Percentiles rank a stretch among this genome's conserved stretches.
phyloP scores from a whole-genome alignment of 2,888 invertebrate species.

The Plusia festucae region DNA sequence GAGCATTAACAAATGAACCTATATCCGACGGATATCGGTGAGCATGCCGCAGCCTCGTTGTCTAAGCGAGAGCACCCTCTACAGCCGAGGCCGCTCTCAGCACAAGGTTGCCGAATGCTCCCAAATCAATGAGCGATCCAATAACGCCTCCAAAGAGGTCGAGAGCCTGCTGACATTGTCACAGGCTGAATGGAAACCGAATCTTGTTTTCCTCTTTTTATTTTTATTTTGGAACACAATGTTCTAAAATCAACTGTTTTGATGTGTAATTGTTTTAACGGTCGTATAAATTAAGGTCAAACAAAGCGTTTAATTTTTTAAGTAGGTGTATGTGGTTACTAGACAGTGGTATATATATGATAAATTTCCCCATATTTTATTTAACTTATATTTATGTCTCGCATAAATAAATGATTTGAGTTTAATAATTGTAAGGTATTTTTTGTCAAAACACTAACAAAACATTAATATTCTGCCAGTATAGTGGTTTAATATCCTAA shows the following conservation, averaged over 20 bases:
- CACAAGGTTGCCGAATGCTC: slow-evolving; percentile 71
- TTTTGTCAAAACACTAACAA: background rate
- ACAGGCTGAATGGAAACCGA: slow-evolving; percentile 16
- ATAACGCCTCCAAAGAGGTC: slow-evolving; percentile 42
- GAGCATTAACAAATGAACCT: slow-evolving; percentile 47
- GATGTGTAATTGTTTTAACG: no score
- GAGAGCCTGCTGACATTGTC: slow-evolving; percentile 39
- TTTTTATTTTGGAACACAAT: no score
- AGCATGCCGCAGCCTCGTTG: slow-evolving; percentile 67
- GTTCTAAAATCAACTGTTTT: no score
- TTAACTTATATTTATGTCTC: no score
- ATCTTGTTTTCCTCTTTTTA: slow-evolving; percentile 17
- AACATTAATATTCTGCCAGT: background rate
- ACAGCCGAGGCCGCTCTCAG: slow-evolving; percentile 68
- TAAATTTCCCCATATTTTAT: no score
- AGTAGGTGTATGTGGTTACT: no score
- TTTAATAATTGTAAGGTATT: no score
- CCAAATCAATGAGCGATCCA: slow-evolving; percentile 60
- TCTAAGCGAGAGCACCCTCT: slow-evolving; percentile 74
- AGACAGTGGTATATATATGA: no score
- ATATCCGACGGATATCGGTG: slow-evolving; percentile 75
- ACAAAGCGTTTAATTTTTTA: no score
- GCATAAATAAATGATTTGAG: no score
- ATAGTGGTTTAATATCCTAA: background rate
- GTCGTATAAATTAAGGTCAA: no score